Base-by-base conservation (phyloP, 2,888 invertebrate genomes). In the Habrosyne pyritoides region DNA sequence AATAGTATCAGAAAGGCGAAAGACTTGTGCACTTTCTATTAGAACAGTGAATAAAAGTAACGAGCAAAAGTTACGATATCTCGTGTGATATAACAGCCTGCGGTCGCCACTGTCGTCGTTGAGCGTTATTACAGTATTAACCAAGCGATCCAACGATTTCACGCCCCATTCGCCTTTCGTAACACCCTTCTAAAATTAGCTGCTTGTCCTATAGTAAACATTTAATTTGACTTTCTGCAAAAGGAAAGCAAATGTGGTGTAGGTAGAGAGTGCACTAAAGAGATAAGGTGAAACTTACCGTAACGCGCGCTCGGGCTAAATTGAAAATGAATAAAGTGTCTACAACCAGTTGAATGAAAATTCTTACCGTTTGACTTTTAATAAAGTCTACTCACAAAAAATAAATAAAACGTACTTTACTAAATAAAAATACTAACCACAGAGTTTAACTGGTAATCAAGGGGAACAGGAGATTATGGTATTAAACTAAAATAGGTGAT, bases 31-130 rank as follows among this genome's bases (percentile, higher is more conserved):
- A 88, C 90, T 90, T 90, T 89, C 90, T 90, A 89, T 79, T 81
- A 81, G 79, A 82, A 73, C 81, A 79, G 79, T 75, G 71, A 76
- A 82, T 81, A 82, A 83, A 83, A 82, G 81, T 79, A 82, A 83
- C 77, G 78, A 84, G 86, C 85, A 84, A 84, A 83, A 89, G 86
- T 86, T 86, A 85, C 87, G 86, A 87, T 87, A 83, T 79, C 83
- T 84, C 73, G 75, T 75, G 82, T 89, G 89, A 89, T 87, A 89
- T 89, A 89, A 89, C 79, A 69, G 72, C 72, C 59, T 59, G 61
- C 68, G 63, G 65, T 60, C 70, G 77, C 73, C 69, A 60, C 60
- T 59, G 56, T 57, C 63, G 66, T 42, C 42, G 28, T 18, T 26
- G 28, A 26, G 3, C 49, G n/a, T 26, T 50, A 61, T 69, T 76